Evolutionary conservation across 2,113 vertebrate species (phyloP).

Genomic region (Nothoprocta pentlandii): DNA sequence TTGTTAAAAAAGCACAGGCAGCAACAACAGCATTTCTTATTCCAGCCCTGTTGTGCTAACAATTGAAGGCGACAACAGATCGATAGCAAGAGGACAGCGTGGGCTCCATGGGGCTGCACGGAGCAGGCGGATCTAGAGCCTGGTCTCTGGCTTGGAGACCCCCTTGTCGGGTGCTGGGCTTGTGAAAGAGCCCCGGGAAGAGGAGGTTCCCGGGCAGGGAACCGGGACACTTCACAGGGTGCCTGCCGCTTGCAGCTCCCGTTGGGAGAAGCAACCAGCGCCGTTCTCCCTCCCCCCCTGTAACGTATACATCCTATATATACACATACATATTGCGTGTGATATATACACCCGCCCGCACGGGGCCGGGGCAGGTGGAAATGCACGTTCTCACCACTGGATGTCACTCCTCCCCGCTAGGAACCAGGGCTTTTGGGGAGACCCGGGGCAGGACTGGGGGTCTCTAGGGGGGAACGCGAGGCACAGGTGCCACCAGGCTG

Average conservation of each 20-base stretch:
- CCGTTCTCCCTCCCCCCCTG: slow-evolving; percentile 9
- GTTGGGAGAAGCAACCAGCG: not conserved
- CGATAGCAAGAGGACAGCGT: slow-evolving; percentile 53
- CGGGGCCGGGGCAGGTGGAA: slow-evolving; percentile 45
- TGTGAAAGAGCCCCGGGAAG: not conserved
- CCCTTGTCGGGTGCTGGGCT: not conserved
- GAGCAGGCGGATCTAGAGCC: not conserved
- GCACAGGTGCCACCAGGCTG: not conserved
- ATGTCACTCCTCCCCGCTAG: slow-evolving; percentile 54
- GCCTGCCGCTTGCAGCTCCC: not conserved
- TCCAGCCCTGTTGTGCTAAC: not conserved
- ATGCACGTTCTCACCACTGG: slow-evolving; percentile 73
- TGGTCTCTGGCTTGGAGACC: not conserved
- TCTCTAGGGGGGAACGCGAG: not conserved
- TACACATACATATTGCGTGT: slow-evolving; percentile 65
- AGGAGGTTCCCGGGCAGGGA: not conserved
- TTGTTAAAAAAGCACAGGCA: not conserved
- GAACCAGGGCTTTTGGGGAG: not conserved
- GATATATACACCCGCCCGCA: slow-evolving; percentile 61
- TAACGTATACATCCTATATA: slow-evolving; percentile 79
- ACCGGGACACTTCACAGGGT: not conserved
- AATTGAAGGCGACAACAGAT: slow-evolving; percentile 9
- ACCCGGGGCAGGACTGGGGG: not conserved
- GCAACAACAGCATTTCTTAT: not conserved
- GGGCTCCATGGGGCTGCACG: slow-evolving; percentile 14